Evolutionary conservation across 2,888 invertebrate species (phyloP), one percentile per base, ranked within the genome.

Genomic region (Epistrophe eligans): DNA sequence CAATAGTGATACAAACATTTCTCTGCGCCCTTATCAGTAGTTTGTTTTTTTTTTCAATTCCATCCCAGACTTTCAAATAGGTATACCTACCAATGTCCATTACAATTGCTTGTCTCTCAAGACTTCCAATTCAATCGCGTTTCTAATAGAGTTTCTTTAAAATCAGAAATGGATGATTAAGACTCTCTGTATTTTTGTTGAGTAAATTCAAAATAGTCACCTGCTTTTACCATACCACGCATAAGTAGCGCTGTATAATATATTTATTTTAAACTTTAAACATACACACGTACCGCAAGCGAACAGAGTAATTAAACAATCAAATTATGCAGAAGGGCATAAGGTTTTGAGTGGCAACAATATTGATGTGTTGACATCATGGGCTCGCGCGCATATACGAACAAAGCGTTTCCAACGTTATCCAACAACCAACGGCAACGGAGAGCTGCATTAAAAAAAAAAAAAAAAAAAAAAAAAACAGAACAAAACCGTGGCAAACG

Each of bases 291-390:
- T 38, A 35, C 79, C 58, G 72, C 62, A 50, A 64, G 60, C 64
- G 4, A 67, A 67, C 72, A 70, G 71, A 70, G 71, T 82, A 87
- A 87, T 87, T 87, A 87, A 82, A 82, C 74, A 82, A 87, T 87
- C 64, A 82, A 82, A 87, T 87, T 87, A 87, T 79, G 70, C 82
- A 87, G 24, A 64, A 79, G 62, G 60, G 71, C 24, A 71, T 57
- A 62, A 79, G 71, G 73, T 71, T 73, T 24, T 80, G 77, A 73
- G 84, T 82, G 74, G 81, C 52, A 81, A 62, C 84, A 77, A 81
- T 24, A 24, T 79, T 82, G 79, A 57, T 71, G 79, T 87, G 82
- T 77, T 82, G 82, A 87, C 85, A 79, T 79, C 77, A 67, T 48
- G 74, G 74, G 79, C 84, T 79, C 62, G 81, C 62, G 74, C 82